Percentiles rank a stretch among this genome's conserved stretches.
These are phyloP conservation scores for Gymnocypris eckloni DNA, from an alignment of 2,797 vertebrate species.

Conservation along the genomic window DNA sequence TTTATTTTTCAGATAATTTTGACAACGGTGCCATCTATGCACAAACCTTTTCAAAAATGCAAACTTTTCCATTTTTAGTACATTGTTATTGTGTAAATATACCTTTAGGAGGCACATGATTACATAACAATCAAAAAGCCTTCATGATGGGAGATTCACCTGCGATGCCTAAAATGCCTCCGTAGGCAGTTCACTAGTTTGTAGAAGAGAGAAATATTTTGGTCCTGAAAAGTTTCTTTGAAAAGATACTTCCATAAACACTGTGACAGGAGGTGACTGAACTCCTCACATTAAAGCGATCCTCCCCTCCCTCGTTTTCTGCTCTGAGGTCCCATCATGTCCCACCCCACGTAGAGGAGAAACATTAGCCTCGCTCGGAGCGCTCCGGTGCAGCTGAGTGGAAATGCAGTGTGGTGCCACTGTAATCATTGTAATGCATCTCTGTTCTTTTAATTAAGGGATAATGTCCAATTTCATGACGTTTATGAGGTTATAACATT, in stretches of 20 bases:
- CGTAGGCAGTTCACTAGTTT: not conserved
- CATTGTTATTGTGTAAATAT: not conserved
- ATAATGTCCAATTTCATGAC: slow-evolving; percentile 88
- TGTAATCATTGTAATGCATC: slow-evolving; percentile 85
- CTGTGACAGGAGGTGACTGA: slow-evolving; percentile 56
- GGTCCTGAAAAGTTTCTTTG: slow-evolving; percentile 57
- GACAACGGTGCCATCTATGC: too few relatives aligned
- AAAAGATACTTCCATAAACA: slow-evolving; percentile 17
- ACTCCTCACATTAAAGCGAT: slow-evolving; percentile 64
- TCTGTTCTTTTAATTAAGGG: slow-evolving; percentile 88
- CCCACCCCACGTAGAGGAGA: slow-evolving; percentile 65
- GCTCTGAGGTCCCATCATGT: slow-evolving; percentile 55
- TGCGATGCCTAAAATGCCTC: not conserved
- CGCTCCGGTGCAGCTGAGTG: slow-evolving; percentile 56
- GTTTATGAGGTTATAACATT: slow-evolving; percentile 88
- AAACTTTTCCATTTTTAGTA: not conserved
- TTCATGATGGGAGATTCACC: not conserved
- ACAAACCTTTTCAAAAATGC: not conserved
- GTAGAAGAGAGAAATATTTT: not conserved
- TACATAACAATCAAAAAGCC: not conserved
- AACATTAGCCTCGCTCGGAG: slow-evolving; percentile 68
- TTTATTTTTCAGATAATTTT: too few relatives aligned
- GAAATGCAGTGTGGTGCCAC: slow-evolving; percentile 70
- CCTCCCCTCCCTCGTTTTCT: slow-evolving; percentile 16
- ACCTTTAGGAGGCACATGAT: not conserved